Conservation (phyloP, 37 sponge, comb jelly and placozoan species). For the Haliclona indistincta region DNA sequence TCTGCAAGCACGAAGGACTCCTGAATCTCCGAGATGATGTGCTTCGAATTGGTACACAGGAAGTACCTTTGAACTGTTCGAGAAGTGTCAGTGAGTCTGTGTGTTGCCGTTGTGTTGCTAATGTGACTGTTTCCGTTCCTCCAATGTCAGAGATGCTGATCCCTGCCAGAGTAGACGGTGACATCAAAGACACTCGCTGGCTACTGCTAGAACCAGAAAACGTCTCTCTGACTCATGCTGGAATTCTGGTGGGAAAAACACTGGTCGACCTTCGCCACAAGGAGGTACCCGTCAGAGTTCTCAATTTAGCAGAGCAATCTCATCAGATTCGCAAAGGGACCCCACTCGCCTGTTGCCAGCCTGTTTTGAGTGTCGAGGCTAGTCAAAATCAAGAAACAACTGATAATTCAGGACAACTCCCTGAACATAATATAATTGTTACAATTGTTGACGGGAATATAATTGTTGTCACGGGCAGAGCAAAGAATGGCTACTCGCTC, state of each 20-base stretch:
- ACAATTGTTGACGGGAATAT: too few relatives aligned
- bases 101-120: background rate
- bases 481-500: too few relatives aligned
- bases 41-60: background rate
- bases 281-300: constrained; percentile 3
- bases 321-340: background rate
- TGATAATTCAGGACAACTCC: too few relatives aligned
- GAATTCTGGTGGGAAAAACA: constrained; percentile 9
- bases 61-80: background rate
- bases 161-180: background rate
- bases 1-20: constrained; percentile 13
- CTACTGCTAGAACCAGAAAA: background rate
- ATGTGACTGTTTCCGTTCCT: background rate
- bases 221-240: background rate
- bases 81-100: background rate
- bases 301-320: background rate
- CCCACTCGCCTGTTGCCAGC: background rate
- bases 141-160: background rate
- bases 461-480: too few relatives aligned
- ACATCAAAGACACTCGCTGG: background rate
- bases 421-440: too few relatives aligned
- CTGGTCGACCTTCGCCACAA: constrained; percentile 6
- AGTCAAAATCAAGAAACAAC: too few relatives aligned
- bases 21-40: constrained; percentile 16
- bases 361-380: constrained; percentile 4